Conservation (phyloP, 2,113 vertebrate species). For the Campylomormyrus tamandua region DNA sequence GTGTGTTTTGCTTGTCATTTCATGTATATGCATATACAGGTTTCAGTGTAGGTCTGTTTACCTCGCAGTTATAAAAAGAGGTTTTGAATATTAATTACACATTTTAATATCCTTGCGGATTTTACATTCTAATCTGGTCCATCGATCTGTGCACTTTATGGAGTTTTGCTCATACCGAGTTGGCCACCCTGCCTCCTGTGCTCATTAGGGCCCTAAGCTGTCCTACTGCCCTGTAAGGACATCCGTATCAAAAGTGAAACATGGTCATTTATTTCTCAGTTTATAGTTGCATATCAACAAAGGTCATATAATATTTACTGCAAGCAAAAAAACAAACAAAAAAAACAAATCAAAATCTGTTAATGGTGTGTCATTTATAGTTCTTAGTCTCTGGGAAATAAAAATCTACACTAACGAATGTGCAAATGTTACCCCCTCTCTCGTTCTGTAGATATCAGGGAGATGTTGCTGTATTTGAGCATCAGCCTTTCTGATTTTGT, state of each 20-base stretch:
- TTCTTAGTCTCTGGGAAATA: neutral
- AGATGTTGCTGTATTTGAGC: conserved; percentile 15
- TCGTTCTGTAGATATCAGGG: conserved; percentile 9
- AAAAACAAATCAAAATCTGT: neutral
- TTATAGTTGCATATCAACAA: neutral
- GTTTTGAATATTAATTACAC: conserved; percentile 12
- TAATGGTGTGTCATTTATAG: conserved; percentile 5
- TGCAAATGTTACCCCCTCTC: conserved; percentile 4
- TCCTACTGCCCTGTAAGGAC: neutral
- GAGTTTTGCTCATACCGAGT: neutral
- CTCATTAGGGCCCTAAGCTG: neutral
- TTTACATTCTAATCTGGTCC: neutral
- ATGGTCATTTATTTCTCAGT: neutral
- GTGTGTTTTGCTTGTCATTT: neutral
- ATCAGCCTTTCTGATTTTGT: conserved; percentile 13
- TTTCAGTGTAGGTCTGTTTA: conserved; percentile 6
- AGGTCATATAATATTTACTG: neutral
- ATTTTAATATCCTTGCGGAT: neutral
- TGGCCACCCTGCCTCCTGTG: neutral
- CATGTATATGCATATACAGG: neutral
- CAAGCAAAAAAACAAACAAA: conserved; percentile 8
- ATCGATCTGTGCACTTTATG: conserved; percentile 21
- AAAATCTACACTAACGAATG: conserved; percentile 4
- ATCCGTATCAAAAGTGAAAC: neutral
- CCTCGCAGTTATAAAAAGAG: conserved; percentile 3